These are phyloP conservation scores for Drosophila cardini DNA, from an alignment of 1,140 invertebrate species.

Conservation along the genomic window DNA sequence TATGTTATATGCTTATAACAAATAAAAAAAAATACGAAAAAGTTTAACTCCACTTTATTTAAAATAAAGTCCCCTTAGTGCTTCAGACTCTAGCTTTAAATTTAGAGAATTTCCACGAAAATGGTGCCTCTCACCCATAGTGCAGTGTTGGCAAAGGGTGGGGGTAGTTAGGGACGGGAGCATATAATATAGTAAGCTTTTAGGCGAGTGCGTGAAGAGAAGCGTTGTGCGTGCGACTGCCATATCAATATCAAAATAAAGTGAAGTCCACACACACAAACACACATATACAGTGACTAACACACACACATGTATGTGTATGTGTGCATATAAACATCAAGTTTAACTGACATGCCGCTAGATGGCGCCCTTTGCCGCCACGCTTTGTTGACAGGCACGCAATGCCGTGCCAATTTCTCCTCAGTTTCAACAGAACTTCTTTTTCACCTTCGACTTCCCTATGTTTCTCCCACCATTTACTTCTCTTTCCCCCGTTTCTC, in stretches of 20 bases:
- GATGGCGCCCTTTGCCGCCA: slow-evolving; percentile 28
- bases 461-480: background rate
- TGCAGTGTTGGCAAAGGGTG: no score
- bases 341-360: slow-evolving; percentile 61
- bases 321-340: slow-evolving; percentile 65
- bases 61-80: no score
- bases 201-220: slow-evolving; percentile 34
- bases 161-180: no score
- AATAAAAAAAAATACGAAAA: no score
- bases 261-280: slow-evolving; percentile 28
- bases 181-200: slow-evolving; percentile 21
- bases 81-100: no score
- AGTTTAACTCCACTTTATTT: no score
- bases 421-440: background rate
- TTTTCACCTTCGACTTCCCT: background rate
- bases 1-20: no score
- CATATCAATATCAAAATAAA: slow-evolving; percentile 75
- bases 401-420: slow-evolving; percentile 41
- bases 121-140: no score
- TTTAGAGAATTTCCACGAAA: no score
- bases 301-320: slow-evolving; percentile 1
- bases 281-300: slow-evolving; percentile 11
- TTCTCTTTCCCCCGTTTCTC: background rate
- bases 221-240: slow-evolving; percentile 74
- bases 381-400: slow-evolving; percentile 47